A percentile compares a stretch with the other conserved stretches of the same genome.
Conservation (phyloP, 1,140 invertebrate genomes). For the Macrocentrus cingulum region DNA sequence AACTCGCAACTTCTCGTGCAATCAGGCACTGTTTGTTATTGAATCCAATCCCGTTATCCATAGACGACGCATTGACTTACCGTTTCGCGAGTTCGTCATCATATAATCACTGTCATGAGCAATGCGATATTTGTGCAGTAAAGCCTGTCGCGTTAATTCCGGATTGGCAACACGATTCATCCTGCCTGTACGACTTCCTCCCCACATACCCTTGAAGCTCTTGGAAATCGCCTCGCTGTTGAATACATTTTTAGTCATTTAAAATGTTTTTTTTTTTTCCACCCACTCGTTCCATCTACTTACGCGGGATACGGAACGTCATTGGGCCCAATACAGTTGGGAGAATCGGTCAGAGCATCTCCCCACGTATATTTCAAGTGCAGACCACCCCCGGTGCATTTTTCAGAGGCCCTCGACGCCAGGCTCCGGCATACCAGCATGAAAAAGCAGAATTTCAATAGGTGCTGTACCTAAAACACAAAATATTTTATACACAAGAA, state of each 20-base stretch:
- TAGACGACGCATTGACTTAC: constrained; percentile 37
- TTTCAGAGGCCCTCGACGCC: constrained; percentile 45
- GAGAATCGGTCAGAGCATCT: constrained; percentile 75
- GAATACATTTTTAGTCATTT: not conserved
- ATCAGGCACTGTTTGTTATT: constrained; percentile 23
- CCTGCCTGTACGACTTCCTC: constrained; percentile 64
- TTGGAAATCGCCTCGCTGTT: constrained; percentile 66
- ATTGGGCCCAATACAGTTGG: constrained; percentile 77
- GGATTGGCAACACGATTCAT: constrained; percentile 67
- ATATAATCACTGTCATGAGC: constrained; percentile 49
- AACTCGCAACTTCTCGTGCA: constrained; percentile 17
- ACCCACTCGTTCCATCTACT: constrained; percentile 52
- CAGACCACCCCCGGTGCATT: constrained; percentile 62
- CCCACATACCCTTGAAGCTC: constrained; percentile 65
- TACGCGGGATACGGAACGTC: constrained; percentile 80
- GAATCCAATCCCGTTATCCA: constrained; percentile 25
- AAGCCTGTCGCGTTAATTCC: constrained; percentile 67
- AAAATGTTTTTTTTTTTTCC: not conserved
- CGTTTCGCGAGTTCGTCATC: constrained; percentile 45
- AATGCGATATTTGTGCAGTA: constrained; percentile 60
- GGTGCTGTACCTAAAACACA: constrained; percentile 43
- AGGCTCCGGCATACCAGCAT: constrained; percentile 29
- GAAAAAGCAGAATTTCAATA: constrained; percentile 41
- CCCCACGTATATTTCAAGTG: constrained; percentile 81
- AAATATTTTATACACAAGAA: not conserved